Conservation (phyloP, 2,888 invertebrate genomes). For the Sphecodes monilicornis region DNA sequence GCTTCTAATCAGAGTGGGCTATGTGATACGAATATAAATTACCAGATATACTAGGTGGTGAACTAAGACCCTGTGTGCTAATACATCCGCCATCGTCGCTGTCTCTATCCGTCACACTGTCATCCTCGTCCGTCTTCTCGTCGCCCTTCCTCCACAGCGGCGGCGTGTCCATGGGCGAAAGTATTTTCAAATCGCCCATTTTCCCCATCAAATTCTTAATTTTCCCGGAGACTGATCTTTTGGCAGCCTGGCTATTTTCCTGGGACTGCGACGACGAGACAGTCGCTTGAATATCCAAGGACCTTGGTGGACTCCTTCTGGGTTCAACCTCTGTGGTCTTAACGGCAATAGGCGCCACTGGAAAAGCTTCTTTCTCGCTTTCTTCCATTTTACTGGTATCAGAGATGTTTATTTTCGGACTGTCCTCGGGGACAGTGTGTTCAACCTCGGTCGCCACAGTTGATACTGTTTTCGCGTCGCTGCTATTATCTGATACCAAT, state of each 20-base stretch:
- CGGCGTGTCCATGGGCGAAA: slow-evolving; percentile 81
- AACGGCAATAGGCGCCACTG: background rate
- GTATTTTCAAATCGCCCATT: slow-evolving; percentile 80
- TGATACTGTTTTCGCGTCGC: slow-evolving; percentile 24
- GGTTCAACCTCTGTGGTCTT: slow-evolving; percentile 55
- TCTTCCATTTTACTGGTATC: background rate
- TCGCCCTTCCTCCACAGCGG: slow-evolving; percentile 77
- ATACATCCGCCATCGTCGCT: slow-evolving; percentile 78
- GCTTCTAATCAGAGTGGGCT: no score
- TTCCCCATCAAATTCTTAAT: slow-evolving; percentile 81
- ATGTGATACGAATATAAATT: slow-evolving; percentile 14
- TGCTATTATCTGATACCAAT: slow-evolving; percentile 33
- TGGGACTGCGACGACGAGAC: slow-evolving; percentile 54
- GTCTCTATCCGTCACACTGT: slow-evolving; percentile 71
- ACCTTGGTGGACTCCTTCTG: slow-evolving; percentile 78
- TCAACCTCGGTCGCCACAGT: slow-evolving; percentile 38
- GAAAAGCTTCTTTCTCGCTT: slow-evolving; percentile 7
- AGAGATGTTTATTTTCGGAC: background rate
- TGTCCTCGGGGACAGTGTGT: background rate
- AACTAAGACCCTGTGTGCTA: slow-evolving; percentile 72
- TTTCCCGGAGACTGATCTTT: slow-evolving; percentile 78
- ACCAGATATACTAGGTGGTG: slow-evolving; percentile 71
- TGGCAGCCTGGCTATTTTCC: slow-evolving; percentile 65
- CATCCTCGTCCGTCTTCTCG: slow-evolving; percentile 73
- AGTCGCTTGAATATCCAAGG: slow-evolving; percentile 73